Evolutionary conservation across 1,140 invertebrate genomes (phyloP).

Genomic region (Drosophila willistoni): DNA sequence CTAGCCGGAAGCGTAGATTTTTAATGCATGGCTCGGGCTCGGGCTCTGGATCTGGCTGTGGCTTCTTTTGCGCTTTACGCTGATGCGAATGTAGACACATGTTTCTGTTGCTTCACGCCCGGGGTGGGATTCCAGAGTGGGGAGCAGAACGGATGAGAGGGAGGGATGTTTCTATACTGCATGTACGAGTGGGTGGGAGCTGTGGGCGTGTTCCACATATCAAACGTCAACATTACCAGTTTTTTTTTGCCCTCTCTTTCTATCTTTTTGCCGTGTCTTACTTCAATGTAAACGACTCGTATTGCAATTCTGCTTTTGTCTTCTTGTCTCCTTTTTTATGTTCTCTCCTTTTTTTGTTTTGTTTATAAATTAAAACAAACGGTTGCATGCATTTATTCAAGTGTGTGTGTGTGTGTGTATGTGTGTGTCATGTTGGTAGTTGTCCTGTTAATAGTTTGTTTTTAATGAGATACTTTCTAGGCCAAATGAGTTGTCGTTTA

Average conservation of each 20-base stretch:
- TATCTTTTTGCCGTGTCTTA: slow-evolving; percentile 7
- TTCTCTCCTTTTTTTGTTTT: slow-evolving; percentile 11
- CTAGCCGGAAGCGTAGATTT: slow-evolving; percentile 75
- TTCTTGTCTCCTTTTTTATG: not conserved
- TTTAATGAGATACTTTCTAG: slow-evolving; percentile 13
- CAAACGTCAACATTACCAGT: slow-evolving; percentile 45
- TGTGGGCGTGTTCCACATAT: slow-evolving; percentile 57
- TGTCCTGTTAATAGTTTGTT: slow-evolving; percentile 7
- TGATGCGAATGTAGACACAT: slow-evolving; percentile 76
- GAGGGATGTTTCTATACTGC: not conserved
- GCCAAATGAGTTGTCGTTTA: not conserved
- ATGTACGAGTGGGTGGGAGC: slow-evolving; percentile 25
- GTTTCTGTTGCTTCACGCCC: slow-evolving; percentile 53
- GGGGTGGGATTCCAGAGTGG: not conserved
- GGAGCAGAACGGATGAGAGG: not conserved
- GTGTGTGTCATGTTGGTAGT: slow-evolving; percentile 8
- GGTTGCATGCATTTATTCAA: not conserved
- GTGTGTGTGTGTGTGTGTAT: not conserved
- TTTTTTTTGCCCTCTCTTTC: slow-evolving; percentile 10
- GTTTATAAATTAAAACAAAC: slow-evolving; percentile 26
- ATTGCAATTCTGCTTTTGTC: slow-evolving; percentile 17
- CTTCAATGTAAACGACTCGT: slow-evolving; percentile 15
- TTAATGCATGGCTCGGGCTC: slow-evolving; percentile 63
- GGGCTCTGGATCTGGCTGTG: slow-evolving; percentile 34
- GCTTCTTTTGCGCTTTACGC: slow-evolving; percentile 39